Evolutionary conservation across 1,140 invertebrate species (phyloP).

Genomic region (Bombus picipes): DNA sequence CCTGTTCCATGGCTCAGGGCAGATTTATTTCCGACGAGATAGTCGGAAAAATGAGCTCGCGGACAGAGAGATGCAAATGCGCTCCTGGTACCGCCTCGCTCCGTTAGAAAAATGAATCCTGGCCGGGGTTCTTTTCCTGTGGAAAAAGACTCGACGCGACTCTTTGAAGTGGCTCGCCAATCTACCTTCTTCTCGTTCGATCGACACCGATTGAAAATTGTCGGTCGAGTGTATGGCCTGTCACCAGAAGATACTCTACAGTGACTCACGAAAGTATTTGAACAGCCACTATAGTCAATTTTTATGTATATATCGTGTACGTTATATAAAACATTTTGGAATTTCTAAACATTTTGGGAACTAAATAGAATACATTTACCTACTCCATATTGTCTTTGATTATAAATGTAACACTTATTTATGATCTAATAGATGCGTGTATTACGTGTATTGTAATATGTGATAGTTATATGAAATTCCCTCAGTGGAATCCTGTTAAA

Average conservation of each 20-base stretch:
- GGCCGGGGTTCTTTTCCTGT: background rate
- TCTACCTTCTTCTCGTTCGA: background rate
- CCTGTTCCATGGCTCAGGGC: slow-evolving; percentile 43
- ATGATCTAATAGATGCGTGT: too few relatives aligned
- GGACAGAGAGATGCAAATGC: slow-evolving; percentile 56
- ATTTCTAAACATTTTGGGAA: too few relatives aligned
- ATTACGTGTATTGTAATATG: too few relatives aligned
- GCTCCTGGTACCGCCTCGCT: slow-evolving; percentile 3
- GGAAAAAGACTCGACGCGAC: background rate
- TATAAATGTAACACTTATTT: too few relatives aligned
- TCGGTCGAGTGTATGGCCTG: background rate
- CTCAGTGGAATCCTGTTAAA: too few relatives aligned
- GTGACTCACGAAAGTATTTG: background rate
- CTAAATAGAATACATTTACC: too few relatives aligned
- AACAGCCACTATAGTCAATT: too few relatives aligned
- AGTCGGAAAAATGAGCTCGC: slow-evolving; percentile 59
- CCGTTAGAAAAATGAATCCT: slow-evolving; percentile 48
- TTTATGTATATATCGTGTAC: too few relatives aligned
- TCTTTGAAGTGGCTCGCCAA: slow-evolving; percentile 19
- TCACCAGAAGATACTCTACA: background rate
- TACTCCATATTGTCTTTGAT: too few relatives aligned
- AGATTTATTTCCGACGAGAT: slow-evolving; percentile 59
- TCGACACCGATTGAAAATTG: background rate
- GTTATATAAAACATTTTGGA: too few relatives aligned
- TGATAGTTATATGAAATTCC: too few relatives aligned